A percentile compares a stretch with the other conserved stretches of the same genome.
phyloP scores from a whole-genome alignment of 2,888 invertebrate species.

The Coleophora flavipennella region DNA sequence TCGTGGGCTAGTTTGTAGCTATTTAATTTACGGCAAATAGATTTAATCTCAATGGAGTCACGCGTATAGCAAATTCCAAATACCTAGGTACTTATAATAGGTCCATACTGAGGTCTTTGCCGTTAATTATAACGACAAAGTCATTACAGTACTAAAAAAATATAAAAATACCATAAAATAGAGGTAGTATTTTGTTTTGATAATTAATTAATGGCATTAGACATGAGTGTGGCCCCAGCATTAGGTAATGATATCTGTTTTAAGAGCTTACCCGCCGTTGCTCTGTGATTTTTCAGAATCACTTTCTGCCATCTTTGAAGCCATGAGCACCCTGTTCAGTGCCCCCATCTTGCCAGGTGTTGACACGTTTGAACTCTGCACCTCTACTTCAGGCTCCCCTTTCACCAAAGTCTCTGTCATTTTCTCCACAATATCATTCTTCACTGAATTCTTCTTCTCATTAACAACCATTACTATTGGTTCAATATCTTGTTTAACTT shows the following conservation, averaged over 20 bases:
- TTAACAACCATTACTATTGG: conserved; percentile 58
- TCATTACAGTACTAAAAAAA: no score
- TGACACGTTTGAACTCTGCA: conserved; percentile 72
- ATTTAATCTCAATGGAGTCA: no score
- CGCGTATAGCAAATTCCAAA: no score
- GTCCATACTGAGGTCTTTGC: no score
- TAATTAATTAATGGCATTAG: not conserved
- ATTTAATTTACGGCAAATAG: no score
- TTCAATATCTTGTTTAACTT: conserved; percentile 43
- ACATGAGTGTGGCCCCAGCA: not conserved
- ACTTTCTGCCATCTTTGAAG: conserved; percentile 34
- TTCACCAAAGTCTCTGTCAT: conserved; percentile 63
- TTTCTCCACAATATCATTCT: conserved; percentile 34
- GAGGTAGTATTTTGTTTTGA: no score
- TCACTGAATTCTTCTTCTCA: conserved; percentile 39
- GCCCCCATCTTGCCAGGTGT: conserved; percentile 28
- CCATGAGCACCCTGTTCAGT: conserved; percentile 20
- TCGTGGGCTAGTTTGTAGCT: no score
- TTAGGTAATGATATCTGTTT: not conserved
- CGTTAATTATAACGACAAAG: no score
- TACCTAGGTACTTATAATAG: no score
- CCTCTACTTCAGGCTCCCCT: conserved; percentile 74
- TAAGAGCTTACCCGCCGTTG: conserved; percentile 55
- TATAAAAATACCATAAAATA: no score
- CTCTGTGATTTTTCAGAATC: conserved; percentile 56